These are phyloP conservation scores for Miltochrista miniata DNA, from an alignment of 2,888 invertebrate species.

Conservation along the genomic window DNA sequence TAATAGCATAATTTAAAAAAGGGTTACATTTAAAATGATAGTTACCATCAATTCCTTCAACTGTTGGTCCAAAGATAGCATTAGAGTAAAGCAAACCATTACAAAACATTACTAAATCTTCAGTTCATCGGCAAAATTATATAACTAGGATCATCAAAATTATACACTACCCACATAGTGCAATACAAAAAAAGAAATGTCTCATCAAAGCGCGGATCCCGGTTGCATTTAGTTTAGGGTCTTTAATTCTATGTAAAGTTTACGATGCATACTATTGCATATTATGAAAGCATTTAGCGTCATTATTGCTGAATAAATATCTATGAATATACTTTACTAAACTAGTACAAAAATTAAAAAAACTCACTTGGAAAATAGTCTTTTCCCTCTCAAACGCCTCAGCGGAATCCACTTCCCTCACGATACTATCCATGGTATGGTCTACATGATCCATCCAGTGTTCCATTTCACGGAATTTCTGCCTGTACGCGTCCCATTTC, in stretches of 20 bases:
- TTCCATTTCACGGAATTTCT: conserved; percentile 91
- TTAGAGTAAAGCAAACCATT: conserved; percentile 21
- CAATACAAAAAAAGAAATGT: too few relatives aligned
- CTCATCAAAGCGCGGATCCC: too few relatives aligned
- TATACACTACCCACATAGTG: too few relatives aligned
- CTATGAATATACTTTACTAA: neutral
- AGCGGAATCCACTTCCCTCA: conserved; percentile 92
- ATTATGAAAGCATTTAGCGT: too few relatives aligned
- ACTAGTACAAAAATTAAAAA: neutral
- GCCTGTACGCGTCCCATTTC: conserved; percentile 94
- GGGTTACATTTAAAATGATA: conserved; percentile 30
- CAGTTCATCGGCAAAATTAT: too few relatives aligned
- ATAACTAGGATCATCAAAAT: too few relatives aligned
- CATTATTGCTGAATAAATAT: too few relatives aligned
- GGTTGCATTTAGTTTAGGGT: too few relatives aligned
- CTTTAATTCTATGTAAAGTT: too few relatives aligned
- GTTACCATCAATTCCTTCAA: conserved; percentile 80
- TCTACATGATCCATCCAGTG: conserved; percentile 97
- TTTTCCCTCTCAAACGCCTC: conserved; percentile 96
- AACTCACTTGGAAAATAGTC: conserved; percentile 93
- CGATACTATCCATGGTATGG: conserved; percentile 90
- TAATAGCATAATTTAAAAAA: too few relatives aligned
- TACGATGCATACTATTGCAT: too few relatives aligned
- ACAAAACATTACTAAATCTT: too few relatives aligned
- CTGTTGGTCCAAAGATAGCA: conserved; percentile 59